Base-by-base conservation (phyloP, 2,797 vertebrate species). In the Merluccius polli region DNA sequence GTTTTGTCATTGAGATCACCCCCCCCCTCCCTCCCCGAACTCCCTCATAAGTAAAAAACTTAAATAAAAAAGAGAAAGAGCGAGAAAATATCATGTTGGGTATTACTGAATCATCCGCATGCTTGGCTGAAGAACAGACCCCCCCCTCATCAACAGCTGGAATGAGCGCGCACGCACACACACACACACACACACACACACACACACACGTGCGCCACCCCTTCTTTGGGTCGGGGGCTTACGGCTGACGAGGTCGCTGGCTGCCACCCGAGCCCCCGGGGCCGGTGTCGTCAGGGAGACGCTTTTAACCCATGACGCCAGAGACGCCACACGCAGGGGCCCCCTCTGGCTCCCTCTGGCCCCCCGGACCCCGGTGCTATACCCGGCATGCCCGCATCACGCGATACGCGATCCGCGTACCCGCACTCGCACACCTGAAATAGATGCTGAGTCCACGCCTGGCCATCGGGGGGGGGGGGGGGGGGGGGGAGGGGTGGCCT, bases 291-390 rank as follows among this genome's bases (percentile, higher is more conserved):
- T 93, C 90, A 93, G 75, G 48, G 21, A 69, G 76, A 88, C 81
- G 7, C 84, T 87, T 94, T 94, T 94, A 94, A 91, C 87, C 87
- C 11, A 75, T 93, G 92, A 93, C 90, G 88, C 89, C 82, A 91
- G 92, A 41, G 38, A 41, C 90, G 89, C 85, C 91, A 85, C 81
- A 75, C 52, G 81, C 72, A 73, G 52, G 80, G 67, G 52, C 70
- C 80, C 52, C 21, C 81, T 68, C 41, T n/a, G n/a, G n/a, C 21
- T 4, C 2, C 18, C 18, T 3, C 41, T 16, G 38, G 38, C 38
- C 38, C 44, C 44, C 44, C 2, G 11, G 67, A 71, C 80, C n/a
- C n/a, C 38, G 38, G 38, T 12, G 38, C 38, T 41, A 41, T 41
- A 41, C 81, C 70, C 38, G 78, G 82, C 83, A 87, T 82, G 89